These are phyloP conservation scores for Cotesia congregata DNA, from an alignment of 2,888 invertebrate species.

Conservation along the genomic window DNA sequence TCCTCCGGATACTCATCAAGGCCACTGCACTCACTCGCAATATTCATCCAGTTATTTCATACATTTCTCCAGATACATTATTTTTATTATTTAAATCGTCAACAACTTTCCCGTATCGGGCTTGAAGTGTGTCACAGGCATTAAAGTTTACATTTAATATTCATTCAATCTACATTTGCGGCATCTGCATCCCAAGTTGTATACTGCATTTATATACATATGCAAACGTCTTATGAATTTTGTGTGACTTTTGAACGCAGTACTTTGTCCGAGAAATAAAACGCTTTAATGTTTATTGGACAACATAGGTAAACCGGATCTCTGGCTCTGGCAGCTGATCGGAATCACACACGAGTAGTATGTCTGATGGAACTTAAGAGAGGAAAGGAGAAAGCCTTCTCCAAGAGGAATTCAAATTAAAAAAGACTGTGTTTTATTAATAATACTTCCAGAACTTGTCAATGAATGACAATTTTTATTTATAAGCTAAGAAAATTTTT, in stretches of 20 bases:
- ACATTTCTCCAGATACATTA: conserved; percentile 1
- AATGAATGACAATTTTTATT: too few species aligned
- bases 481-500: too few species aligned
- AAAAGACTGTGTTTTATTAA: neutral
- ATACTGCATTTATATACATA: neutral
- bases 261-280: conserved; percentile 48
- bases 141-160: neutral
- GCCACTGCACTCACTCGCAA: conserved; percentile 6
- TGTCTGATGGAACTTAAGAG: conserved; percentile 45
- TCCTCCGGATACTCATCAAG: conserved; percentile 34
- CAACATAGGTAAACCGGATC: conserved; percentile 69
- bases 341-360: conserved; percentile 37
- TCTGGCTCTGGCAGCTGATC: conserved; percentile 44
- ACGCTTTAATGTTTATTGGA: conserved; percentile 64
- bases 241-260: conserved; percentile 1
- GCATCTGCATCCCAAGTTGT: neutral
- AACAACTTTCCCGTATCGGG: neutral
- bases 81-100: neutral
- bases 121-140: neutral
- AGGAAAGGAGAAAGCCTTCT: conserved; percentile 11
- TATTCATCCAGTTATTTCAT: neutral
- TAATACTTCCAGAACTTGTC: conserved; percentile 1
- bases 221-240: neutral
- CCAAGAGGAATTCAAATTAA: neutral
- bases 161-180: neutral